Percentiles rank a stretch among this genome's conserved stretches.
Evolutionary conservation across 30 jellyfish, hydroid and myxozoan genomes (phyloP).

Genomic region (Cassiopea xamachana): DNA sequence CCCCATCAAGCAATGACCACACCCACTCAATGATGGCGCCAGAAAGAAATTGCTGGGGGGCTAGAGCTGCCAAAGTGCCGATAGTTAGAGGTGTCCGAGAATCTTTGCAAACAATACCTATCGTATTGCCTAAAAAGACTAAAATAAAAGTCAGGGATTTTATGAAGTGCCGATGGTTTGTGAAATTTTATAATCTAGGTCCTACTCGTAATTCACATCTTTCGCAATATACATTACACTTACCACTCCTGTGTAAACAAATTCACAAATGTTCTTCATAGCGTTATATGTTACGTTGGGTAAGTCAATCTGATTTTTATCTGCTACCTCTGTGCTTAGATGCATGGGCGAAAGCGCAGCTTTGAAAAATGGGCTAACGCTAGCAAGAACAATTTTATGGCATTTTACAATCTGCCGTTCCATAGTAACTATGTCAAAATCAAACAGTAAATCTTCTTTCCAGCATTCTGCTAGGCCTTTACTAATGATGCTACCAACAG

Average conservation of each 20-base stretch:
- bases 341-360: slow-evolving; percentile 56
- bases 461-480: slow-evolving; percentile 46
- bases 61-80: too few relatives aligned
- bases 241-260: slow-evolving; percentile 44
- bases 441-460: slow-evolving; percentile 49
- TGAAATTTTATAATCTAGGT: neutral
- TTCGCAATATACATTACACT: neutral
- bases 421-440: slow-evolving; percentile 33
- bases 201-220: neutral
- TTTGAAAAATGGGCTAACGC: slow-evolving; percentile 70
- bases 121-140: neutral
- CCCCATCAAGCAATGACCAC: neutral
- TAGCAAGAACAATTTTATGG: slow-evolving; percentile 53
- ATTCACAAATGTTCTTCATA: slow-evolving; percentile 9
- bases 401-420: slow-evolving; percentile 41
- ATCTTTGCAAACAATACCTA: neutral
- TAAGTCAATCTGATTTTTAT: slow-evolving; percentile 5
- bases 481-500: neutral
- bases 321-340: neutral
- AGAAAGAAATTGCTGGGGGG: too few relatives aligned
- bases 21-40: neutral
- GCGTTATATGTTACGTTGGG: slow-evolving; percentile 4
- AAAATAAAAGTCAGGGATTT: neutral
- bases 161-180: neutral
- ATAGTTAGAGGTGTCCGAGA: neutral